Percentiles rank a stretch among this genome's conserved stretches.
These are phyloP conservation scores for Eleginops maclovinus DNA, from an alignment of 2,113 vertebrate species.

Conservation along the genomic window DNA sequence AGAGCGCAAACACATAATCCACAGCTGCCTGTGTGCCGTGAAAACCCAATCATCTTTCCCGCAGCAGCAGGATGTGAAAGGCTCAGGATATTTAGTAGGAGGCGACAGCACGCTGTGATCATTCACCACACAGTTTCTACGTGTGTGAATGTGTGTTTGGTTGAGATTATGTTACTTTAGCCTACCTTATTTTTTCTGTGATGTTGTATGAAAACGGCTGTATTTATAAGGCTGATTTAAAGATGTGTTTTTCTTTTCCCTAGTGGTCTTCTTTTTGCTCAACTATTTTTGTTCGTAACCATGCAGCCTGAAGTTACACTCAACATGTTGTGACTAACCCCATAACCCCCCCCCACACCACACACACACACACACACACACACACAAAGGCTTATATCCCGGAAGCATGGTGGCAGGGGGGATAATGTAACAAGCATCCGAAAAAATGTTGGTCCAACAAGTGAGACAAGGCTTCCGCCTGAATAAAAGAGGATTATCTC, in stretches of 20 bases:
- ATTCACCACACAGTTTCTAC: background rate
- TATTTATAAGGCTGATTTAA: no score
- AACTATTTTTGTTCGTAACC: constrained; percentile 31
- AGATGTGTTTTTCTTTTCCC: no score
- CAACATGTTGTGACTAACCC: constrained; percentile 21
- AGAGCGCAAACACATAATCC: constrained; percentile 55
- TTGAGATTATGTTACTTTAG: constrained; percentile 2
- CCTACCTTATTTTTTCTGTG: background rate
- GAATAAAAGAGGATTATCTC: constrained; percentile 76
- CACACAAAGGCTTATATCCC: constrained; percentile 29
- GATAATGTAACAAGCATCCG: constrained; percentile 69
- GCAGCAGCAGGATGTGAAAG: constrained; percentile 31
- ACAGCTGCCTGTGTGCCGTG: constrained; percentile 44
- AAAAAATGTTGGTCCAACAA: constrained; percentile 76
- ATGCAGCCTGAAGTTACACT: constrained; percentile 1
- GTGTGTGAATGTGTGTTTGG: constrained; percentile 5
- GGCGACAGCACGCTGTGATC: background rate
- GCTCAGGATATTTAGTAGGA: constrained; percentile 27
- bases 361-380: constrained; percentile 13
- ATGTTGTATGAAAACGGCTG: background rate
- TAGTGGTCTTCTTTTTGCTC: no score
- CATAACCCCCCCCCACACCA: background rate
- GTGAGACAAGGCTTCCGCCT: constrained; percentile 70
- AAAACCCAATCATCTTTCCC: constrained; percentile 45
- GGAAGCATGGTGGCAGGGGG: constrained; percentile 60